phyloP scores from a whole-genome alignment of 2,797 vertebrate genomes.

The Phalloptychus januarius region DNA sequence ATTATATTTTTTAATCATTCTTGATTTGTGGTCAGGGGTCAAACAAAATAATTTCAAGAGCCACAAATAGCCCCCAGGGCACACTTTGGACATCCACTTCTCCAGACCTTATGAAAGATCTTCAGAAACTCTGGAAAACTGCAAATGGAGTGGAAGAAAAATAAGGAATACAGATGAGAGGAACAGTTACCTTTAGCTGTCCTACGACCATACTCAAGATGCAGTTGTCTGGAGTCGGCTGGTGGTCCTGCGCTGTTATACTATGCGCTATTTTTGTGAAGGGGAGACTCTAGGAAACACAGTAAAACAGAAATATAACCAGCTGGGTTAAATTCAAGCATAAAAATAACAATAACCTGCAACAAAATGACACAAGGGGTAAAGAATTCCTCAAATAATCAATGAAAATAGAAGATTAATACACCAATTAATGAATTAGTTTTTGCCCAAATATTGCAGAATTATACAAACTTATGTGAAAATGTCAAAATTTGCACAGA shows the following conservation, averaged over 20 bases:
- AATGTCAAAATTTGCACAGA: too few species aligned
- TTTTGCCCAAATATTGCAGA: too few species aligned
- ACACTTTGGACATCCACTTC: not conserved
- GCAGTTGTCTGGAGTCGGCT: conserved; percentile 96
- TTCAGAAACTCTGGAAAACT: conserved; percentile 1
- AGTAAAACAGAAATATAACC: conserved; percentile 14
- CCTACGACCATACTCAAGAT: conserved; percentile 99
- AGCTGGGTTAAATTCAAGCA: not conserved
- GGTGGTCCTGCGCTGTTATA: conserved; percentile 99
- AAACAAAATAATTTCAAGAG: too few species aligned
- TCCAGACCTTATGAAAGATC: not conserved
- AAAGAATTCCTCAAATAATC: not conserved
- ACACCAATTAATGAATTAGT: too few species aligned
- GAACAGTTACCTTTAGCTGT: conserved; percentile 92
- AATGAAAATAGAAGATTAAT: not conserved
- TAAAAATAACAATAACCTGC: not conserved
- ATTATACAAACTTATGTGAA: too few species aligned
- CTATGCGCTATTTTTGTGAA: conserved; percentile 98
- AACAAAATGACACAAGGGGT: not conserved
- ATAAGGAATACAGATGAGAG: not conserved
- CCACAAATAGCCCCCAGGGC: too few species aligned
- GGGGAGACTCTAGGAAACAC: conserved; percentile 89
- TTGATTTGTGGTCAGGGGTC: too few species aligned
- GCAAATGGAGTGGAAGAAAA: not conserved
- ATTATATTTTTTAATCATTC: too few species aligned